phyloP scores from a whole-genome alignment of 2,888 invertebrate species.

The Exephanes ischioxanthus region DNA sequence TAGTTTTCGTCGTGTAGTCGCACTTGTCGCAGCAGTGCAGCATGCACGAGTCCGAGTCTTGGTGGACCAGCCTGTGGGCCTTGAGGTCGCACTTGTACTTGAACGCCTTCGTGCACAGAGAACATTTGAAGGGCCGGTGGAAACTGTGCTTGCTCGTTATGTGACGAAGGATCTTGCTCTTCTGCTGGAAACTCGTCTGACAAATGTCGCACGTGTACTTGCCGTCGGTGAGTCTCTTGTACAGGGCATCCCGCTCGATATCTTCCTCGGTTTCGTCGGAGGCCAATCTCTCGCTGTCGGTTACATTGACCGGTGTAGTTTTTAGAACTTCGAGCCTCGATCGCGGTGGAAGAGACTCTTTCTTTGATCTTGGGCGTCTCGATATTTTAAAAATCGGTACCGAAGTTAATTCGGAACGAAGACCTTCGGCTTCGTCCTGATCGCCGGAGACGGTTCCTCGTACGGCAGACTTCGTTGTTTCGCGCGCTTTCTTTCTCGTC shows the following conservation, averaged over 20 bases:
- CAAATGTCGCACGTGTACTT: constrained; percentile 73
- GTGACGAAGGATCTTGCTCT: constrained; percentile 76
- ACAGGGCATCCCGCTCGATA: constrained; percentile 57
- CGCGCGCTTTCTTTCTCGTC: not conserved
- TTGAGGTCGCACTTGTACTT: constrained; percentile 79
- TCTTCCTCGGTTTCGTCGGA: constrained; percentile 15
- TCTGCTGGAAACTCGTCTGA: constrained; percentile 71
- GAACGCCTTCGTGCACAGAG: constrained; percentile 73
- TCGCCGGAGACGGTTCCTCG: not conserved
- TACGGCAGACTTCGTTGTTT: not conserved
- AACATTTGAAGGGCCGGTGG: constrained; percentile 75
- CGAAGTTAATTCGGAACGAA: not conserved
- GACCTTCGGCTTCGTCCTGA: not conserved
- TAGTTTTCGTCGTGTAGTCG: constrained; percentile 75
- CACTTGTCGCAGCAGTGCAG: constrained; percentile 78
- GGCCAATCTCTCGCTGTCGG: constrained; percentile 25
- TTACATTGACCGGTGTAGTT: not conserved
- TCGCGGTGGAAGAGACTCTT: not conserved
- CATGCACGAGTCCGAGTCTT: constrained; percentile 66
- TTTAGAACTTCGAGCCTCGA: not conserved
- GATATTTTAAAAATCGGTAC: constrained; percentile 1
- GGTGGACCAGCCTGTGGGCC: constrained; percentile 72
- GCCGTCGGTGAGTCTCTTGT: constrained; percentile 67
- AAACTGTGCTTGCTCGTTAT: constrained; percentile 77
- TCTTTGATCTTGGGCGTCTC: not conserved